Evolutionary conservation across 2,888 invertebrate genomes (phyloP).

Genomic region (Pristionchus exspectatus): DNA sequence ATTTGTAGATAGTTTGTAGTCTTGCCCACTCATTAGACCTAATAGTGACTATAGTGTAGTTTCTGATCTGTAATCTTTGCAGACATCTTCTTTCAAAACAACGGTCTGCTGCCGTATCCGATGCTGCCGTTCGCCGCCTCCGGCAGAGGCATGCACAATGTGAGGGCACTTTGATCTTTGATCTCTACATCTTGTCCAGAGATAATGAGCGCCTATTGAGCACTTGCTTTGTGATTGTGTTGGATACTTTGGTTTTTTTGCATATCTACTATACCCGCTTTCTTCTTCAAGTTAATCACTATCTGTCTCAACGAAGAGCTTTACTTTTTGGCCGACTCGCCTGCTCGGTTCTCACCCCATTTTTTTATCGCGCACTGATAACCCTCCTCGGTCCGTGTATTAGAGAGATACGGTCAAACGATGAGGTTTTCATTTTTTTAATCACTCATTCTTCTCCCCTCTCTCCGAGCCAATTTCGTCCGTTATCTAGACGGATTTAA

Average conservation of each 20-base stretch:
- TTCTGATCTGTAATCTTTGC: slow-evolving; percentile 63
- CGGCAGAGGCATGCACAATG: background rate
- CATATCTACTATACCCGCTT: background rate
- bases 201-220: background rate
- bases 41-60: background rate
- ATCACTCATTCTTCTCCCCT: background rate
- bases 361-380: slow-evolving; percentile 23
- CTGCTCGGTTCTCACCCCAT: background rate
- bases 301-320: background rate
- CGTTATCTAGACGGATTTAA: background rate
- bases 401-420: background rate
- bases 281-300: background rate
- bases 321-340: slow-evolving; percentile 4
- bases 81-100: slow-evolving; percentile 64
- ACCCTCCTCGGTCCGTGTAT: background rate
- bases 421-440: background rate
- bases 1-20: background rate
- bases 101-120: slow-evolving; percentile 65
- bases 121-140: slow-evolving; percentile 65
- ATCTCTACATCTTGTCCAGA: background rate
- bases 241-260: background rate
- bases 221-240: background rate
- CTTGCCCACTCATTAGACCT: background rate
- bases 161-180: background rate
- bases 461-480: background rate